Percentiles rank a stretch among this genome's conserved stretches.
These are phyloP conservation scores for Drosophila elegans DNA, from an alignment of 1,140 invertebrate genomes.

Conservation along the genomic window DNA sequence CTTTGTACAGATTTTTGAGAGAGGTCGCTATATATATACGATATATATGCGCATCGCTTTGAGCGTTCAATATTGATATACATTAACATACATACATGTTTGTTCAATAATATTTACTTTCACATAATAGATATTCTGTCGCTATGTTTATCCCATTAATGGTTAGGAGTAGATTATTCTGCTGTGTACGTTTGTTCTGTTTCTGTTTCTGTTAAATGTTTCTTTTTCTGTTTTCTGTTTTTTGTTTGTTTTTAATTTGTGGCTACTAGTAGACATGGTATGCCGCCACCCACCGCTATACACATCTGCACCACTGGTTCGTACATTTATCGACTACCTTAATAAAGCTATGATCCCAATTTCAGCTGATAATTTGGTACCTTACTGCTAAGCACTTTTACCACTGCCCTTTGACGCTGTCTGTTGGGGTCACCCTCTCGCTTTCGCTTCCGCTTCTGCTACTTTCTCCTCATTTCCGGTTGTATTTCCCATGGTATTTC, in stretches of 20 bases:
- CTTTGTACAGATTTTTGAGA: slow-evolving; percentile 45
- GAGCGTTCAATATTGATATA: slow-evolving; percentile 68
- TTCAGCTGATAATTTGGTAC: slow-evolving; percentile 85
- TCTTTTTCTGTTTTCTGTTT: too few relatives aligned
- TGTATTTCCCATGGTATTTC: background rate
- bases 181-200: slow-evolving; percentile 31
- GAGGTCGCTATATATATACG: slow-evolving; percentile 37
- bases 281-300: slow-evolving; percentile 21
- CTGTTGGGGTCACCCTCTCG: background rate
- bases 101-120: slow-evolving; percentile 31
- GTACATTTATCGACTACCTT: slow-evolving; percentile 84
- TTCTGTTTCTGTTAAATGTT: slow-evolving; percentile 11
- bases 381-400: slow-evolving; percentile 85
- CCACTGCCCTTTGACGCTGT: slow-evolving; percentile 77
- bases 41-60: slow-evolving; percentile 67
- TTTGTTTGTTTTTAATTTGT: slow-evolving; percentile 21
- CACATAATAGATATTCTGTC: slow-evolving; percentile 33
- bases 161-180: slow-evolving; percentile 42
- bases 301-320: slow-evolving; percentile 33
- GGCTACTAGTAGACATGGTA: slow-evolving; percentile 37
- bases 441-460: background rate
- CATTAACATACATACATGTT: slow-evolving; percentile 46
- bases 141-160: slow-evolving; percentile 32
- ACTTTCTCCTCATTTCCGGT: background rate
- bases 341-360: slow-evolving; percentile 85